phyloP scores from a whole-genome alignment of 2,797 vertebrate species.

The Leuciscus waleckii region DNA sequence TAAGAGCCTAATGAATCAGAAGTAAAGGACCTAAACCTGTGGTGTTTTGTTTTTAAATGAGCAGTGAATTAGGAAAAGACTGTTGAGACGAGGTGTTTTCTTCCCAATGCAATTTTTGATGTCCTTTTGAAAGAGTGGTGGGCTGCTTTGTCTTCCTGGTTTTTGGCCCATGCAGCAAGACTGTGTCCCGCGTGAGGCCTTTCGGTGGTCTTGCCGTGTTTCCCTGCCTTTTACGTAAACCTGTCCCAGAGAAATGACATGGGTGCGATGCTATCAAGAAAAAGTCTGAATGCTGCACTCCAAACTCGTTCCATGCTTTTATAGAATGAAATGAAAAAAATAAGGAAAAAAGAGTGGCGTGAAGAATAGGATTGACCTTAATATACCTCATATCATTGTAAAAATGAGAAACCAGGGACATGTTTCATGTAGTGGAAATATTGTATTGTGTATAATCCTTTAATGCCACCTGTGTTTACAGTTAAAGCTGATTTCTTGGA shows the following conservation, averaged over 20 bases:
- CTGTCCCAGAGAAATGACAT: conserved; percentile 77
- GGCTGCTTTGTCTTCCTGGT: conserved; percentile 80
- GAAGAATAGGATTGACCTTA: conserved; percentile 79
- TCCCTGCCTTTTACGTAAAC: conserved; percentile 66
- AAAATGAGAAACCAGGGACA: conserved; percentile 82
- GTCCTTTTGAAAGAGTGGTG: conserved; percentile 75
- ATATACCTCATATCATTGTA: conserved; percentile 87
- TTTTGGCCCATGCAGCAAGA: conserved; percentile 59
- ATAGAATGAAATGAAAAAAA: conserved; percentile 63
- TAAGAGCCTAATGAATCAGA: conserved; percentile 63
- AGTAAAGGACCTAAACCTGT: conserved; percentile 63
- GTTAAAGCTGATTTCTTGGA: conserved; percentile 76
- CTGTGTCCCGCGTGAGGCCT: conserved; percentile 32
- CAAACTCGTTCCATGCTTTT: conserved; percentile 79
- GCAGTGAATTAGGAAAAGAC: conserved; percentile 56
- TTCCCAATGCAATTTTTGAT: conserved; percentile 69
- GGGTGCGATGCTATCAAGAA: conserved; percentile 77
- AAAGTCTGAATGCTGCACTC: conserved; percentile 78
- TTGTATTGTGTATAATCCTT: conserved; percentile 91
- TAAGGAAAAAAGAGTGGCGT: conserved; percentile 60
- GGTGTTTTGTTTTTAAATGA: conserved; percentile 46
- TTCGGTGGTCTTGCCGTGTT: conserved; percentile 16
- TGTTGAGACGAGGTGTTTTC: conserved; percentile 33
- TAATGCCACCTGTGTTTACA: conserved; percentile 93
- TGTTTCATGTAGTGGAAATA: conserved; percentile 92